Evolutionary conservation across 2,797 vertebrate species (phyloP), one percentile per base, ranked within the genome.

Genomic region (Toxotes lorentzi): DNA sequence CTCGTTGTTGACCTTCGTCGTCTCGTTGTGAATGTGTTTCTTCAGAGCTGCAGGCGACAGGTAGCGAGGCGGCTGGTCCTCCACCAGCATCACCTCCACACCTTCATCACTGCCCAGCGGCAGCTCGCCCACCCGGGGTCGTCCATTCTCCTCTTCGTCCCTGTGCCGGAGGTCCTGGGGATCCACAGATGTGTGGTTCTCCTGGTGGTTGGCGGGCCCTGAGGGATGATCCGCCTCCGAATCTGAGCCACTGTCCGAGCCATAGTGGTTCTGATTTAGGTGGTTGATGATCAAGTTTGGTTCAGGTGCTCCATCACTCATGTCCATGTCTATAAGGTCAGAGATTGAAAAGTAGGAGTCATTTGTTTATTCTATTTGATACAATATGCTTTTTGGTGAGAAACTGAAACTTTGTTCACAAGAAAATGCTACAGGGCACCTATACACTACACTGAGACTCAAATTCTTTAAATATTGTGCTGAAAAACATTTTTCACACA

Each of bases 1-100:
- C 82, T 99, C 97, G 40, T 93, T 95, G 91, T 99, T 99, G 87
- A 97, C 95, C 90, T 97, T 96, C 1, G 95, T 91, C 61, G 95
- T 96, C 90, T 97, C 96, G n/a, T 90, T 95, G 65, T 96, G 95
- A 58, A 95, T 92, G 79, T 95, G 0, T 78, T 96, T 96, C 93
- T 96, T 98, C 79, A 96, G 95, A 59, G 96, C 95, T 11, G 73
- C 86, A 0, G 96, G 94, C 2, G 96, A 94, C 88, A 96, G 95
- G 69, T 93, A 87, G 58, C 87, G 94, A 13, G 70, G 74, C 54
- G 81, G 71, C 53, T 85, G 92, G 12, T 93, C 89, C 0, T 90
- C 92, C 68, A 81, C 14, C 66, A 88, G 66, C 64, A 90, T 72
- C 81, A 90, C 60, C 91, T 65, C 94, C 3, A 88, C 91, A 74